A percentile compares a stretch with the other conserved stretches of the same genome.
These are phyloP conservation scores for Hypocryptadius cinnamomeus DNA, from an alignment of 2,113 vertebrate species.

Conservation along the genomic window DNA sequence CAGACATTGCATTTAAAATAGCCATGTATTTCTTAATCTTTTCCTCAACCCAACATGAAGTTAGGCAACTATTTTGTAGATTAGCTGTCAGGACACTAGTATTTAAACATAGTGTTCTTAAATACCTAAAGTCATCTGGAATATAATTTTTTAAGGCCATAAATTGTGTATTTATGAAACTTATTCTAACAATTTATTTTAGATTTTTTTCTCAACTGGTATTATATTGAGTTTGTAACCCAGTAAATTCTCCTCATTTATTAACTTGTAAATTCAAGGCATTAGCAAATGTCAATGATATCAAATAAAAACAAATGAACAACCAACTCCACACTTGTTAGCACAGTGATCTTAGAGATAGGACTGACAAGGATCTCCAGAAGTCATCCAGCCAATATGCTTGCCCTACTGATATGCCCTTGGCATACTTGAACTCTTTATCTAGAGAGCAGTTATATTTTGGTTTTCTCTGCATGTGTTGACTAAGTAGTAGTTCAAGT, in stretches of 20 bases:
- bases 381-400: not conserved
- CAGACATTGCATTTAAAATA: not conserved
- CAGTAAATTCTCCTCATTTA: not conserved
- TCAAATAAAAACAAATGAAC: not conserved
- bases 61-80: not conserved
- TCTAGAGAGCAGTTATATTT: not conserved
- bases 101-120: not conserved
- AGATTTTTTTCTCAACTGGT: not conserved
- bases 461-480: conserved; percentile 29
- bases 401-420: not conserved
- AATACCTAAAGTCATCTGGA: not conserved
- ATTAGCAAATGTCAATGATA: not conserved
- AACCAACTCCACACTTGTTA: not conserved
- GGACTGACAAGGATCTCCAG: not conserved
- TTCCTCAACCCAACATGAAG: not conserved
- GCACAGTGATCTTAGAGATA: not conserved
- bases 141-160: not conserved
- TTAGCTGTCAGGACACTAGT: not conserved
- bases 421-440: conserved; percentile 1
- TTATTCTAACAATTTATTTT: not conserved
- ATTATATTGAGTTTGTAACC: not conserved
- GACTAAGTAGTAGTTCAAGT: conserved; percentile 35
- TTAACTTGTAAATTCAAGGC: not conserved
- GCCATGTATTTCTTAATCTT: not conserved
- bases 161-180: not conserved